Evolutionary conservation across 2,888 invertebrate genomes (phyloP).

Genomic region (Caenorhabditis drosophilae): DNA sequence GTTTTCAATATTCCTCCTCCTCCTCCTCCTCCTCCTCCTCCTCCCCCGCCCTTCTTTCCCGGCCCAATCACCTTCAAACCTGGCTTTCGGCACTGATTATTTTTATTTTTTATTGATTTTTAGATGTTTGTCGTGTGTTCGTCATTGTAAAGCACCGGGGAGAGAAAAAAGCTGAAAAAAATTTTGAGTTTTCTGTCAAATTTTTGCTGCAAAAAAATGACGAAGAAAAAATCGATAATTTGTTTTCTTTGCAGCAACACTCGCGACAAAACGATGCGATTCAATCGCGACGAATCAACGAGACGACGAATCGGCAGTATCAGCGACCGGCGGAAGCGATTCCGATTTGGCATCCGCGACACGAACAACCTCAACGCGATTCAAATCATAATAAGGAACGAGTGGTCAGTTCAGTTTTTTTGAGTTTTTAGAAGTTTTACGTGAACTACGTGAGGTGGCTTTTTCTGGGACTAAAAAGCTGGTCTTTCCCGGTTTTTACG

Average conservation of each 20-base stretch:
- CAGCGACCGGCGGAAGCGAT: slow-evolving; percentile 9
- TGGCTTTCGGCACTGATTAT: too few relatives aligned
- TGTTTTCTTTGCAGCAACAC: slow-evolving; percentile 18
- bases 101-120: too few relatives aligned
- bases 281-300: too few relatives aligned
- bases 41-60: too few relatives aligned
- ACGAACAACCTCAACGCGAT: slow-evolving; percentile 9
- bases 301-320: background rate
- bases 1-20: too few relatives aligned
- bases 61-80: too few relatives aligned
- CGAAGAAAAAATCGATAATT: slow-evolving; percentile 3
- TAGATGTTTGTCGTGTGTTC: background rate
- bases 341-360: slow-evolving; percentile 10
- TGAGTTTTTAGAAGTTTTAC: too few relatives aligned
- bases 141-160: too few relatives aligned
- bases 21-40: too few relatives aligned
- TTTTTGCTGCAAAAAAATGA: background rate
- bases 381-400: slow-evolving; percentile 37
- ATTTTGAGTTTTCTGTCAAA: background rate
- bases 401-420: slow-evolving; percentile 26
- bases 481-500: background rate
- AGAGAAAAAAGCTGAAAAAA: too few relatives aligned
- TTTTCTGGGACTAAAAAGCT: too few relatives aligned
- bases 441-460: too few relatives aligned
- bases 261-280: slow-evolving; percentile 31